These are phyloP conservation scores for Chloroceryle aenea DNA, from an alignment of 2,113 vertebrate species.

Conservation along the genomic window DNA sequence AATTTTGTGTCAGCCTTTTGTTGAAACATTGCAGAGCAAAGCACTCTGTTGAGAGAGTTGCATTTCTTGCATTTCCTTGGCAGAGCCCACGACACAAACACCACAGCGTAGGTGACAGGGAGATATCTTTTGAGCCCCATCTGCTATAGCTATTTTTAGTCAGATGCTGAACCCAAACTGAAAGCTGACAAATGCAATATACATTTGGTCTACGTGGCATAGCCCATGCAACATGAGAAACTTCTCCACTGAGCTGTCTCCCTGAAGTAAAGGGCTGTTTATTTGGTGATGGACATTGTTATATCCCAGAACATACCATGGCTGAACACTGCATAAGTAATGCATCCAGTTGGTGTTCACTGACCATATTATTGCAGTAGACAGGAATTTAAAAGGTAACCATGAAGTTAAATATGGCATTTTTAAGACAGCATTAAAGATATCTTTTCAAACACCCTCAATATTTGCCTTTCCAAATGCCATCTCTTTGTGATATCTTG, in stretches of 20 bases:
- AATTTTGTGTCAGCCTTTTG: background rate
- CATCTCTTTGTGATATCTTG: background rate
- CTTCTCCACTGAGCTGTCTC: background rate
- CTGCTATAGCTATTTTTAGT: background rate
- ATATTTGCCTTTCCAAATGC: background rate
- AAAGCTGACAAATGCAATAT: background rate
- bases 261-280: background rate
- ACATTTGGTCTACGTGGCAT: background rate
- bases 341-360: background rate
- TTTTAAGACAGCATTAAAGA: background rate
- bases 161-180: background rate
- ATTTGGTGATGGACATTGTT: background rate
- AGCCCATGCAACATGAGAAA: background rate
- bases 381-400: background rate
- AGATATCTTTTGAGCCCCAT: background rate
- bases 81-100: background rate
- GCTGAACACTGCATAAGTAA: background rate
- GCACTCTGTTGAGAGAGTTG: background rate
- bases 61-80: background rate
- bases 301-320: accelerated
- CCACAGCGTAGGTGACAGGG: background rate
- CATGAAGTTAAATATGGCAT: background rate
- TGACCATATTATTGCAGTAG: background rate
- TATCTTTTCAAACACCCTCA: background rate
- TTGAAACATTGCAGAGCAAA: background rate